Evolutionary conservation across 2,113 vertebrate species (phyloP).

Genomic region (Sebastes fasciatus): DNA sequence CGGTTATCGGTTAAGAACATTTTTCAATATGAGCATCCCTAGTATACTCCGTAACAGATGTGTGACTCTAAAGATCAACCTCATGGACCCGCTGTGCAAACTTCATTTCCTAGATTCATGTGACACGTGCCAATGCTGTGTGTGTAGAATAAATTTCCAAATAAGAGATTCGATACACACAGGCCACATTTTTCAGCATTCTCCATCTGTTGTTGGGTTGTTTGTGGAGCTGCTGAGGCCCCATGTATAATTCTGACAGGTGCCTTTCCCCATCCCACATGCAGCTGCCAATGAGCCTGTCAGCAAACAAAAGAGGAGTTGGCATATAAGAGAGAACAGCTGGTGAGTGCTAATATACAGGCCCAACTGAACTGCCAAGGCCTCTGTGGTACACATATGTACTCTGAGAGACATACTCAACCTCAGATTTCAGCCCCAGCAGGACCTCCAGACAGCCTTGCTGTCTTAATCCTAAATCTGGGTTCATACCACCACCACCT

Average conservation of each 20-base stretch:
- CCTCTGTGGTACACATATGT: slow-evolving; percentile 48
- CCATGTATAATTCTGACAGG: slow-evolving; percentile 73
- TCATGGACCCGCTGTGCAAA: slow-evolving; percentile 24
- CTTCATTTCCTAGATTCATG: slow-evolving; percentile 10
- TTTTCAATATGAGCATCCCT: too few species aligned
- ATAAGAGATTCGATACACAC: slow-evolving; percentile 38
- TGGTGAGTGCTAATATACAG: slow-evolving; percentile 67
- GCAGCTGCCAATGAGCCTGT: slow-evolving; percentile 75
- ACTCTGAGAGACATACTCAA: slow-evolving; percentile 42
- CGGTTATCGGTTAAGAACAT: too few species aligned
- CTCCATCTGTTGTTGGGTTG: slow-evolving; percentile 68
- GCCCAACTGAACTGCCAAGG: slow-evolving; percentile 51
- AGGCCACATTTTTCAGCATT: slow-evolving; percentile 47
- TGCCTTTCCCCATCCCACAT: slow-evolving; percentile 65
- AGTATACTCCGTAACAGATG: background rate
- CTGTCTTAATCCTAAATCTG: slow-evolving; percentile 63
- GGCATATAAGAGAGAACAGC: slow-evolving; percentile 73
- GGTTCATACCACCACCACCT: slow-evolving; percentile 56
- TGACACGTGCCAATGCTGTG: slow-evolving; percentile 28
- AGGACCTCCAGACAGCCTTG: slow-evolving; percentile 38
- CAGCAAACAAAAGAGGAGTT: slow-evolving; percentile 74
- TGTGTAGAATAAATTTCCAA: slow-evolving; percentile 45
- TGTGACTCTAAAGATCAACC: background rate
- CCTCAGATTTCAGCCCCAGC: slow-evolving; percentile 32
- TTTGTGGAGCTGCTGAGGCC: slow-evolving; percentile 58